Conservation (phyloP, 2,888 invertebrate species). For the Dicroscelio sp. region DNA sequence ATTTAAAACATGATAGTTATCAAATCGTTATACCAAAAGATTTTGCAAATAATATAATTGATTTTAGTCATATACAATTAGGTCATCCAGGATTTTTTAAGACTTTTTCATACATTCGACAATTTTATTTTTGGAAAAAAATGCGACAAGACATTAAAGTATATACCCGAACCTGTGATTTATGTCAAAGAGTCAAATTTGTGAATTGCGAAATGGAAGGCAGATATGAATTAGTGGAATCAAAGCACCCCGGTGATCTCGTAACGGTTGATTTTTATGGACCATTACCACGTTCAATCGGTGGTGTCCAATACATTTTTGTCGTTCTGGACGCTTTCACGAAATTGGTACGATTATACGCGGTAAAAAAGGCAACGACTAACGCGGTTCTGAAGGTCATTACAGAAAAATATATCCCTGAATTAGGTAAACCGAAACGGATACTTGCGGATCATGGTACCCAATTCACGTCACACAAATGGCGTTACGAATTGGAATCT, state of each 20-base stretch:
- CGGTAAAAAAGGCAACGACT: neutral
- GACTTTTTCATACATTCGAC: too few species aligned
- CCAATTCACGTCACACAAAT: neutral
- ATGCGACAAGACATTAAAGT: conserved; percentile 46
- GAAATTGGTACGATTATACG: neutral
- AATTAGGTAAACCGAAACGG: neutral
- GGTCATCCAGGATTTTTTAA: conserved; percentile 71
- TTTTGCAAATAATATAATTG: neutral
- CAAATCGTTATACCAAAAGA: conserved; percentile 40
- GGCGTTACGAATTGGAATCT: neutral
- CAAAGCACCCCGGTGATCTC: conserved; percentile 19
- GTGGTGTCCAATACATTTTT: conserved; percentile 34
- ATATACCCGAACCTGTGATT: conserved; percentile 41
- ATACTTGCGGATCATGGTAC: conserved; percentile 17
- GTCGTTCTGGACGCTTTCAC: conserved; percentile 25
- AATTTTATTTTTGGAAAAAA: conserved; percentile 67
- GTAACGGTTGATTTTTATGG: conserved; percentile 40
- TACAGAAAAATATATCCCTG: neutral
- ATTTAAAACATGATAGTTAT: conserved; percentile 6
- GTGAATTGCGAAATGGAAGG: conserved; percentile 20
- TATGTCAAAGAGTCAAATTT: conserved; percentile 14
- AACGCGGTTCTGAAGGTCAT: neutral
- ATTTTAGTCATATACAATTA: conserved; percentile 40
- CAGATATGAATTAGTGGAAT: neutral
- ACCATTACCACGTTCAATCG: too few species aligned